These are phyloP conservation scores for Chalcis sispes DNA, from an alignment of 2,888 invertebrate genomes.

Conservation along the genomic window DNA sequence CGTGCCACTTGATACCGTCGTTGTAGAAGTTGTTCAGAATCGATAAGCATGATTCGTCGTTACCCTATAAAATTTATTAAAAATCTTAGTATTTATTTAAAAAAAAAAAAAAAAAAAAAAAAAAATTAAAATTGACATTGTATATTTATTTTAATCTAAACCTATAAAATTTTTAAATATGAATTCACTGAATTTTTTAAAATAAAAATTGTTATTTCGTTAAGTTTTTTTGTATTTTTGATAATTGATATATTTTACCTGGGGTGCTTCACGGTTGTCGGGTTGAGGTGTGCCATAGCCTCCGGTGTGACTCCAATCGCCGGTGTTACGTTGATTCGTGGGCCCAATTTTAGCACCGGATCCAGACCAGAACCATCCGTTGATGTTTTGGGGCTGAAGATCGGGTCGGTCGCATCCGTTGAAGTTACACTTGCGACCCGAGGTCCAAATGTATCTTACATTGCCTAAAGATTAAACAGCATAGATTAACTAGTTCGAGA, in stretches of 20 bases:
- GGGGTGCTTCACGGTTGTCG: conserved; percentile 93
- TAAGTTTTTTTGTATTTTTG: not conserved
- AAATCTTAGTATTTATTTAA: not conserved
- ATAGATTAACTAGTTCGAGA: too few relatives aligned
- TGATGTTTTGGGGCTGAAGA: conserved; percentile 87
- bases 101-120: not conserved
- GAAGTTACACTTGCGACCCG: conserved; percentile 94
- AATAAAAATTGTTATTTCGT: not conserved
- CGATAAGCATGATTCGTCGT: conserved; percentile 92
- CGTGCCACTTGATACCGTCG: conserved; percentile 93
- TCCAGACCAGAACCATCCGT: conserved; percentile 97
- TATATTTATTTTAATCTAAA: not conserved
- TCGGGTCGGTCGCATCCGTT: conserved; percentile 93
- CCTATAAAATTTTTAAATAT: not conserved
- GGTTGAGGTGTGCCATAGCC: conserved; percentile 92
- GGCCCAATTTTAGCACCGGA: conserved; percentile 94
- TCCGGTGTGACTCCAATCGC: conserved; percentile 93
- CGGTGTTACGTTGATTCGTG: conserved; percentile 91
- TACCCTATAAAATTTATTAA: conserved; percentile 80
- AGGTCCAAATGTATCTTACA: conserved; percentile 90
- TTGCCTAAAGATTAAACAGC: conserved; percentile 74
- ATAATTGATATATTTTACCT: conserved; percentile 80
- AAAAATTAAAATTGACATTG: not conserved
- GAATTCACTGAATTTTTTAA: not conserved
- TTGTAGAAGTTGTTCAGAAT: conserved; percentile 95